Base-by-base conservation (phyloP, 2,888 invertebrate genomes). In the Agonopterix subpropinquella region DNA sequence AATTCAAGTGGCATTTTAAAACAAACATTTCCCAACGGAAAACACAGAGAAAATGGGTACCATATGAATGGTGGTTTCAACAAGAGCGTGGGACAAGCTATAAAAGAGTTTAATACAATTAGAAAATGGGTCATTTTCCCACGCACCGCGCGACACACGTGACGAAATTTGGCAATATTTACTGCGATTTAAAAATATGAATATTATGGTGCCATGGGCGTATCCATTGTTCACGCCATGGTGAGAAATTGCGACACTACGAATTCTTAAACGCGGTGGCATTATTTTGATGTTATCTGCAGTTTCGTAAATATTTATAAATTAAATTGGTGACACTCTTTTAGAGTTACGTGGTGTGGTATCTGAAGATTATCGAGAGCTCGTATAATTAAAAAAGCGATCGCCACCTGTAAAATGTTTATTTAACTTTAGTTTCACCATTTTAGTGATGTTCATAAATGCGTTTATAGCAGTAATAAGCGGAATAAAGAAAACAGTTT, bases 11-110 rank as follows among this genome's bases (percentile, higher is more conserved):
- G 28, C 54, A 56, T 52, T 49, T 60, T 58, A 60, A 47, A 42
- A 48, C 48, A 43, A 18, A 47, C 9, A 50, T 67, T 68, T 61
- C 65, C 57, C 61, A 69, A 66, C 56, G 64, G 65, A 66, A 67
- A 65, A 51, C 36, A 44, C 56, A 51, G 59, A 56, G 67, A 66
- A 67, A 67, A 66, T 57, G 52, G 28, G 52, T 51, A 54, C 51
- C 56, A 36, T 49, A 52, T 51, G 55, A 50, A 55, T 52, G 49
- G 53, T 50, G 28, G 52, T 55, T 55, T 54, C 59, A 53, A 54
- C 57, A 56, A 55, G 53, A 56, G 53, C 62, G 60, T 62, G 62
- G 56, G 62, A 62, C 48, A 44, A 3, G 8, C 41, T 7, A 36
- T 36, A 35, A 8, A 15, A 28, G 28, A 28, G 28, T 28, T 28